Base-by-base conservation (phyloP, 2,888 invertebrate genomes). In the Cecidostiba fungosa region DNA sequence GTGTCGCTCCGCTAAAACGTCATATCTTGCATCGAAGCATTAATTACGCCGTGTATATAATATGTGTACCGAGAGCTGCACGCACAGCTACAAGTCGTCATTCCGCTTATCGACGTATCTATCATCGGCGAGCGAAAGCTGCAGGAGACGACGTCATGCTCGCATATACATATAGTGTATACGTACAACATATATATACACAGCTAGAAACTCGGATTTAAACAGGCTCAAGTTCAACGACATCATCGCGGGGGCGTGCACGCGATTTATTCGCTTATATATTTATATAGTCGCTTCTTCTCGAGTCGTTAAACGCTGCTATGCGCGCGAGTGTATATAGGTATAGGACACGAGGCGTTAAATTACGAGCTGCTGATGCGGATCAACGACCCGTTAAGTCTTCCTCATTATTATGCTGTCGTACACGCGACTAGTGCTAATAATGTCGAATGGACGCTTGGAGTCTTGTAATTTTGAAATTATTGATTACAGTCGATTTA, bases 181-280 rank as follows among this genome's bases (percentile, higher is more conserved):
- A 19, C 8, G 26, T 62, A 29, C 0, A n/a, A 39, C 4, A 3
- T 62, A 62, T 5, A 1, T n/a, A n/a, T n/a, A n/a, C n/a, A n/a
- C n/a, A n/a, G n/a, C n/a, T 29, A 66, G 66, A 66, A 29, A 66
- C 66, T 72, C 39, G 70, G 12, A 6, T n/a, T 72, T n/a, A 19
- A 72, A 72, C 32, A 72, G 36, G 23, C 23, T 32, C 39, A 59
- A 77, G 77, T 77, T 77, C 77, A 77, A 77, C 77, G 77, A 77
- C 77, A 59, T 23, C 72, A 23, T 2, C 73, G 78, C 66, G 78
- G 62, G 78, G 62, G 79, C 79, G 79, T 54, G 62, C 62, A 26
- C 62, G 70, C 79, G 69, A 79, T 79, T 79, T 79, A 70, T 79
- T 78, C 78, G 78, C 66, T n/a, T n/a, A 12, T 66, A 0, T n/a